These are phyloP conservation scores for Noctuana brunneofusca DNA, from an alignment of 2,888 invertebrate species.

Conservation along the genomic window DNA sequence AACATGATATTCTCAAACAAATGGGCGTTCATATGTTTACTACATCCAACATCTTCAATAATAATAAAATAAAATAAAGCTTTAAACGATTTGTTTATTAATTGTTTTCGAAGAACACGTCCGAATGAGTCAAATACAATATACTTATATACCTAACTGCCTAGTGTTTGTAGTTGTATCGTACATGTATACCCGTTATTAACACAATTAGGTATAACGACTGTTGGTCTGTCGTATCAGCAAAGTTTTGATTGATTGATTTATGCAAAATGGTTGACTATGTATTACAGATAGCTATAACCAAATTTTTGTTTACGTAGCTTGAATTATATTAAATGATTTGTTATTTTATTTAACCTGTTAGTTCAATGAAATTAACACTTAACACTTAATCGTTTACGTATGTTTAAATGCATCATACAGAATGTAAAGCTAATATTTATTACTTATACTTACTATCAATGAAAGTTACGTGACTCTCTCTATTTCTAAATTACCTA, in stretches of 20 bases:
- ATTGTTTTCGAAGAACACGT: too few species aligned
- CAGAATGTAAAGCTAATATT: too few species aligned
- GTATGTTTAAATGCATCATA: too few species aligned
- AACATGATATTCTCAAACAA: not conserved
- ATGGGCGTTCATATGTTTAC: too few species aligned
- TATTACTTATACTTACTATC: too few species aligned
- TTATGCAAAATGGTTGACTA: slow-evolving; percentile 10
- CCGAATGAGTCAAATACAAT: not conserved
- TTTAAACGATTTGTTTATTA: too few species aligned
- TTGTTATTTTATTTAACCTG: not conserved
- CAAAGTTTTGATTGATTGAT: slow-evolving; percentile 29
- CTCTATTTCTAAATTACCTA: too few species aligned
- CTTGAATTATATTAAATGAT: not conserved
- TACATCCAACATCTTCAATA: not conserved
- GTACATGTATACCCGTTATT: slow-evolving; percentile 16
- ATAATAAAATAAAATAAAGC: too few species aligned
- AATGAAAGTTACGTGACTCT: too few species aligned
- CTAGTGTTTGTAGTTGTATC: slow-evolving; percentile 13
- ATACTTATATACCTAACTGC: not conserved
- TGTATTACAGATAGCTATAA: not conserved
- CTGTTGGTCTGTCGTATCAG: slow-evolving; percentile 21
- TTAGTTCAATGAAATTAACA: not conserved
- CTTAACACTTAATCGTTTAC: too few species aligned
- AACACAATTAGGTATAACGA: slow-evolving; percentile 8
- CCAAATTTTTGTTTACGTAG: not conserved